phyloP scores from a whole-genome alignment of 2,888 invertebrate genomes.

The Calameuta pallipes region DNA sequence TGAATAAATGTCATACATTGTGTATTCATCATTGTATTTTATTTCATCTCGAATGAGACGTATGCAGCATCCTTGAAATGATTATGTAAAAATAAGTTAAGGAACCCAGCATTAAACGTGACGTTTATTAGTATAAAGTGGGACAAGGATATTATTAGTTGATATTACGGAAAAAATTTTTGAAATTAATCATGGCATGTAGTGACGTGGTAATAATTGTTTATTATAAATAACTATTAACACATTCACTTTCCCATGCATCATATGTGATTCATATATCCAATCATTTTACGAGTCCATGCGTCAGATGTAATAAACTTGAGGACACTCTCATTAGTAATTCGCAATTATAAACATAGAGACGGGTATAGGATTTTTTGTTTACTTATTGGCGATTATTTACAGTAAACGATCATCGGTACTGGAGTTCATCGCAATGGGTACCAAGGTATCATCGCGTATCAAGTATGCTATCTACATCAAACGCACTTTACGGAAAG shows the following conservation, averaged over 20 bases:
- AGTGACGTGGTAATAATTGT: conserved; percentile 36
- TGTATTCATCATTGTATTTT: conserved; percentile 1
- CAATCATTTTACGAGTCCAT: conserved; percentile 29
- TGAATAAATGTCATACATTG: conserved; percentile 8
- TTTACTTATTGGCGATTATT: conserved; percentile 57
- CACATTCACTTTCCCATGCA: conserved; percentile 51
- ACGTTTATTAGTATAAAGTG: background rate
- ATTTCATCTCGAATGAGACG: background rate
- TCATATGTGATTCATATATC: conserved; percentile 20
- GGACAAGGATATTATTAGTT: background rate
- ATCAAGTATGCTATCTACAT: conserved; percentile 41
- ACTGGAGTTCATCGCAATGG: conserved; percentile 37
- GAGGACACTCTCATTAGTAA: background rate
- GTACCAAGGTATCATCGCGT: conserved; percentile 1
- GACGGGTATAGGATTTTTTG: conserved; percentile 43
- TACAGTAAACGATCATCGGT: conserved; percentile 47
- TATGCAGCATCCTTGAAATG: background rate
- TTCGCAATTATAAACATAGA: conserved; percentile 50
- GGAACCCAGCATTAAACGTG: background rate
- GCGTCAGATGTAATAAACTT: conserved; percentile 21
- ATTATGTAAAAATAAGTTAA: background rate
- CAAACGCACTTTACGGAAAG: conserved; percentile 29
- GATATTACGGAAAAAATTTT: background rate
- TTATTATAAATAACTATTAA: conserved; percentile 61
- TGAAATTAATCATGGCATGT: background rate